phyloP scores from a whole-genome alignment of 2,113 vertebrate species.

The Herpailurus yagouaroundi region DNA sequence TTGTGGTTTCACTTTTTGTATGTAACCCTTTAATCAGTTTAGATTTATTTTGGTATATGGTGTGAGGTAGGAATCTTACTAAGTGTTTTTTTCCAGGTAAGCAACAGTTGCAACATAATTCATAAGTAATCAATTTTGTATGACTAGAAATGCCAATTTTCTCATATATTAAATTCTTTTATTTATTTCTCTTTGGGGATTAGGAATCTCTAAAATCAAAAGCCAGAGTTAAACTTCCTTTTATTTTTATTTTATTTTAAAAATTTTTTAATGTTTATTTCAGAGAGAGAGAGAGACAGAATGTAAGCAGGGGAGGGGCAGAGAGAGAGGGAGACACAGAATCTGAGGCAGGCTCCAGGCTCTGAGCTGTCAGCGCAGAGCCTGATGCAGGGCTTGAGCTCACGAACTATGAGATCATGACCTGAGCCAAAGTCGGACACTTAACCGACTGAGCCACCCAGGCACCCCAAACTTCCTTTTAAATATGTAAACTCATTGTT shows the following conservation, averaged over 20 bases:
- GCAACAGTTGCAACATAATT: background rate
- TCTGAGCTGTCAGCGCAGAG: too few species aligned
- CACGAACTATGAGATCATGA: too few species aligned
- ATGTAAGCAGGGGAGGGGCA: too few species aligned
- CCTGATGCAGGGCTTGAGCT: too few species aligned
- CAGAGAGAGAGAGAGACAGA: too few species aligned
- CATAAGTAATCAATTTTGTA: background rate
- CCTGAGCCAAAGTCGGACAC: too few species aligned
- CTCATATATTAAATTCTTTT: conserved; percentile 16
- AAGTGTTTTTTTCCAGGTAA: background rate
- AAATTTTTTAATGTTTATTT: too few species aligned
- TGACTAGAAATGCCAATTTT: background rate
- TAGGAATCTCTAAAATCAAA: background rate
- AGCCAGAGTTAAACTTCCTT: background rate
- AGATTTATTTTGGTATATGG: background rate
- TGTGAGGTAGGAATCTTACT: background rate
- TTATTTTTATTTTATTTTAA: background rate
- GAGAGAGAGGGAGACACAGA: too few species aligned
- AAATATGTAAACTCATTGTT: background rate
- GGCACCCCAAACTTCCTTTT: too few species aligned
- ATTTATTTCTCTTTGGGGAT: background rate
- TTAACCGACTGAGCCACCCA: too few species aligned
- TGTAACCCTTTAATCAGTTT: background rate
- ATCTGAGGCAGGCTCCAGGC: too few species aligned
- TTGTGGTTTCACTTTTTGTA: background rate